Base-by-base conservation (phyloP, 2,888 invertebrate species). In the Melitaea athalia region DNA sequence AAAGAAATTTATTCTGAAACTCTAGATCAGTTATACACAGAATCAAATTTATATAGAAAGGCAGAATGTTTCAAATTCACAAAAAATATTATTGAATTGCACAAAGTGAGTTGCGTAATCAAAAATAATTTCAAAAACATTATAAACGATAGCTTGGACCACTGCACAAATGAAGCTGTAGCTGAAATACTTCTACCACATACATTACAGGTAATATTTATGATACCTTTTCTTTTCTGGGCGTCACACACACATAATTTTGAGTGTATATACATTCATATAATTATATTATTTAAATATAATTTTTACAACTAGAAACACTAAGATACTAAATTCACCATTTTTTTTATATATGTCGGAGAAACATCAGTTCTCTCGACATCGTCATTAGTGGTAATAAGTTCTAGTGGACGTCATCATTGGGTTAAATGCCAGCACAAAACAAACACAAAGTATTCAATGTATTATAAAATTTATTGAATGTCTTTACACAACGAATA, bases 31-130 rank as follows among this genome's bases (percentile, higher is more conserved):
- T 74, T 89, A 33, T 76, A 78, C 14, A 74, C 78, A 38, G 92
- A 92, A 77, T 79, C 87, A 0, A 91, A 91, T 75, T 76, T 92
- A 66, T 78, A 87, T 66, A 83, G 87, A 68, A 92, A 91, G 75
- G 83, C 80, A 47, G 75, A 75, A 59, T 83, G 82, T 69, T 83
- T 91, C 14, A 74, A 75, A n/a, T 88, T 86, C 68, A 71, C 81
- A 0, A 86, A 78, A 49, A 78, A 79, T 49, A 68, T 91, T 45
- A 84, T 91, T 66, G 74, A 80, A 49, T 77, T 85, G 57, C 82
- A 86, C 74, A 83, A 86, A 70, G 76, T 85, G 1, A 81, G 90
- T 49, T 89, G 89, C 80, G 80, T 81, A 0, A 87, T 81, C 68
- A 84, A 80, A 66, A 79, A 74, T 47, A 71, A 79, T 42, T 84